Evolutionary conservation across 92 coral and sea anemone genomes (phyloP), one percentile per base, ranked within the genome.

Genomic region (Parazoanthus atlanticus): DNA sequence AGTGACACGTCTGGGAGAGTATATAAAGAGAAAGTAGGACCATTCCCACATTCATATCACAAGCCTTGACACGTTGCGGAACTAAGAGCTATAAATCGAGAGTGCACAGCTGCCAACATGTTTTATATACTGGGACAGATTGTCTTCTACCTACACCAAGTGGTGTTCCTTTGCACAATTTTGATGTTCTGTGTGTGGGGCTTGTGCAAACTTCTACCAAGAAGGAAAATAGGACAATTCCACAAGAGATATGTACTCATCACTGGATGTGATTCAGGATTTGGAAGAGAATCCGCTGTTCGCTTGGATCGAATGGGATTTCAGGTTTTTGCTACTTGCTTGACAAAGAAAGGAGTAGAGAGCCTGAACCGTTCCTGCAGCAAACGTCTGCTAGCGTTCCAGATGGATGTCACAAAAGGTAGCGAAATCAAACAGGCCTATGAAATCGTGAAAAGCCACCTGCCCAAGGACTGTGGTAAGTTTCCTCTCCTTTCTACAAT

Each of bases 231-330:
- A 56, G 69, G 36, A 31, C 38, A 47, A 19, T 30, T 26, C 28
- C 43, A 33, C 43, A 80, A 80, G 26, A 80, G 25, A 21, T 56
- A 80, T 49, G 85, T 80, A 0, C 85, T 80, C 41, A 80, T 80
- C 69, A 80, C 85, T 8, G 85, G 85, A 15, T 80, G 85, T 32
- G 85, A 80, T 25, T 80, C 85, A 31, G 85, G 85, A 30, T 80
- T 80, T 33, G 85, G 85, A 47, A 80, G 47, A 80, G 71, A 30
- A 16, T 25, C 85, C 40, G 72, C 85, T 9, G 36, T 80, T 26
- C 85, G 70, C 21, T 49, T 80, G 49, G 85, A 80, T 56, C 85
- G 30, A 33, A 54, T 80, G 71, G 85, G 85, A 31, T 80, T 80
- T 54, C 38, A 23, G 13, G 85, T 80, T 40, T 28, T 80, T 56